Evolutionary conservation across 2,797 vertebrate species (phyloP).

Genomic region (Platalea minor): DNA sequence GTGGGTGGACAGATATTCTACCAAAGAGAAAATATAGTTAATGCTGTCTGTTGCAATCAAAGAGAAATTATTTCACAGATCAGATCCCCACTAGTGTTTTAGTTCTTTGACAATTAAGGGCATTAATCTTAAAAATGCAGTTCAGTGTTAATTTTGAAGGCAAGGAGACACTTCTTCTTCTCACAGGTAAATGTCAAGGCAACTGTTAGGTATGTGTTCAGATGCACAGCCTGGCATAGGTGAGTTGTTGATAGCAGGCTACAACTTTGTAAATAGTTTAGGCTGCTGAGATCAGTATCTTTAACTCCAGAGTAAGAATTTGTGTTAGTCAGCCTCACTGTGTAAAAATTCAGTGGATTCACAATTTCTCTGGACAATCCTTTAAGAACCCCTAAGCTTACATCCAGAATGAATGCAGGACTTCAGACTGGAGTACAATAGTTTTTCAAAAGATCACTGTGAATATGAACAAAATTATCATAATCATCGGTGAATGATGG

Average conservation of each 20-base stretch:
- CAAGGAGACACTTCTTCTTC: background rate
- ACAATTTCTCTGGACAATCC: background rate
- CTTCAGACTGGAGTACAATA: background rate
- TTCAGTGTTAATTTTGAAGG: background rate
- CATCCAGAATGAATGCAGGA: background rate
- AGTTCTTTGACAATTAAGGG: background rate
- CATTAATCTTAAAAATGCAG: background rate
- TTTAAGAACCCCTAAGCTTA: background rate
- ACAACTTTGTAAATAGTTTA: background rate
- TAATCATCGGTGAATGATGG: background rate
- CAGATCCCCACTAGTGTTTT: background rate
- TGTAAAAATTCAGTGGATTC: background rate
- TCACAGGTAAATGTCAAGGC: background rate
- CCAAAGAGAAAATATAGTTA: background rate
- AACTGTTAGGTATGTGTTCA: background rate
- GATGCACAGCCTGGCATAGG: background rate
- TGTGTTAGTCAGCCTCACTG: background rate
- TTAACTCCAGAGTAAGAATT: background rate
- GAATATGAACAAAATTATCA: background rate
- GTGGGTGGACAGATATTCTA: background rate
- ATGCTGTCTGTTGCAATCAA: background rate
- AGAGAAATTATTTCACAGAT: background rate
- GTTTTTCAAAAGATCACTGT: background rate
- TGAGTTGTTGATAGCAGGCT: background rate
- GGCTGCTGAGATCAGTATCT: background rate